A percentile compares a stretch with the other conserved stretches of the same genome.
Evolutionary conservation across 2,888 invertebrate species (phyloP).

Genomic region (Keiferia lycopersicella): DNA sequence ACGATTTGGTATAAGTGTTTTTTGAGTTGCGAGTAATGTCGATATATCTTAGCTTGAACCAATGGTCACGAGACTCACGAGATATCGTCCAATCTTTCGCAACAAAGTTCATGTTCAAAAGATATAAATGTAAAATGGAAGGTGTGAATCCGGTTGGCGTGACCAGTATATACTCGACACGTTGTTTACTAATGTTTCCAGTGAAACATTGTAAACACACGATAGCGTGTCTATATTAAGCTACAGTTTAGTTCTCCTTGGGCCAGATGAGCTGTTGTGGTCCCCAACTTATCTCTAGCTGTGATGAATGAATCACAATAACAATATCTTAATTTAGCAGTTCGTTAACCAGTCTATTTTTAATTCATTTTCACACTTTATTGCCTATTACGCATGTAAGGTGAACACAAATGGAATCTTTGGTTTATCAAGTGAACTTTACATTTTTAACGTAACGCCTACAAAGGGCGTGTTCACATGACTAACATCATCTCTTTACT

Average conservation of each 20-base stretch:
- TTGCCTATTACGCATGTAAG: too few relatives aligned
- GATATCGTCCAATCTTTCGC: constrained; percentile 13
- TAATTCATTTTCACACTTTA: not conserved
- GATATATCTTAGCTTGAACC: not conserved
- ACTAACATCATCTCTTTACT: too few relatives aligned
- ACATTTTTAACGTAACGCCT: too few relatives aligned
- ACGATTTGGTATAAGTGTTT: not conserved
- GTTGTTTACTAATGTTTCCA: constrained; percentile 56
- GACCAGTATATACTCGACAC: constrained; percentile 42
- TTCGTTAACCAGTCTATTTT: constrained; percentile 15
- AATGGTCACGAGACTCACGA: not conserved
- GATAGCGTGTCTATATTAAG: constrained; percentile 38
- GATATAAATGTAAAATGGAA: constrained; percentile 16
- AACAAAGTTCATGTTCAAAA: constrained; percentile 4
- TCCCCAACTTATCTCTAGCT: constrained; percentile 29
- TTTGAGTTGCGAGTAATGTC: not conserved
- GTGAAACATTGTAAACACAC: constrained; percentile 43
- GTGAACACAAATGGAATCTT: too few relatives aligned
- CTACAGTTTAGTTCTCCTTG: constrained; percentile 37
- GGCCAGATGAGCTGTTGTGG: constrained; percentile 26
- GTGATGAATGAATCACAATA: constrained; percentile 30
- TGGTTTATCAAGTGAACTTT: too few relatives aligned
- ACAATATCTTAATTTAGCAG: constrained; percentile 8
- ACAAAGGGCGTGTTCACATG: too few relatives aligned
- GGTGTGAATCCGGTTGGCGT: constrained; percentile 38